Evolutionary conservation across 2,797 vertebrate species (phyloP), one percentile per base, ranked within the genome.

Genomic region (Clamator glandarius): DNA sequence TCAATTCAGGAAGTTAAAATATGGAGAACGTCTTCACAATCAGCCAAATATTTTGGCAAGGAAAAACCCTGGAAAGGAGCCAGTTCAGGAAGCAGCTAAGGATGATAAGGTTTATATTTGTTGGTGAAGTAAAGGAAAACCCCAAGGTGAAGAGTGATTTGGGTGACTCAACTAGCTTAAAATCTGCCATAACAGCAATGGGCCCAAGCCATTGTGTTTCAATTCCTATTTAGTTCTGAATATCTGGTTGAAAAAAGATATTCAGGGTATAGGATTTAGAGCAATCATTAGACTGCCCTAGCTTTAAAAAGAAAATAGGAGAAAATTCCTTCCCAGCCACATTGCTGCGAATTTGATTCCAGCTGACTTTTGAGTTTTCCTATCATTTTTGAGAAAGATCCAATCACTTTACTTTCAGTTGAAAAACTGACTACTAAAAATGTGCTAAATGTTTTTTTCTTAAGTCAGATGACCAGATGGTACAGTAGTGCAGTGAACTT

Each of bases 71-170:
- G 95, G 92, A 57, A 21, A 80, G 67, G 31, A 95, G 95, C 92
- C 95, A 95, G 89, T 6, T 36, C 94, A 96, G 94, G 95, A 96
- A 96, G 96, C 95, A 95, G 90, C 81, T 89, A 72, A 7, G 95
- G 93, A 90, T 96, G 93, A 95, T 52, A 29, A 94, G 92, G 92
- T 85, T 95, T 83, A 15, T 92, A 82, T 96, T 92, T 95, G 90
- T 55, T 89, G 92, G 77, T 91, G 86, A 74, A 90, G 90, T 28
- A 46, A 92, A 92, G 93, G 93, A 92, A 90, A 95, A 87, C 92
- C 90, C 93, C 90, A 87, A 94, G 93, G 90, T 87, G 94, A 57
- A 35, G 94, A 95, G 92, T 89, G 94, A 95, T 92, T 55, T 52
- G 92, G 95, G 95, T 94, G 94, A 92, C 84, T 95, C 93, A 68